Evolutionary conservation across 2,888 invertebrate genomes (phyloP), one percentile per base, ranked within the genome.

Genomic region (Strigamia crassipes): DNA sequence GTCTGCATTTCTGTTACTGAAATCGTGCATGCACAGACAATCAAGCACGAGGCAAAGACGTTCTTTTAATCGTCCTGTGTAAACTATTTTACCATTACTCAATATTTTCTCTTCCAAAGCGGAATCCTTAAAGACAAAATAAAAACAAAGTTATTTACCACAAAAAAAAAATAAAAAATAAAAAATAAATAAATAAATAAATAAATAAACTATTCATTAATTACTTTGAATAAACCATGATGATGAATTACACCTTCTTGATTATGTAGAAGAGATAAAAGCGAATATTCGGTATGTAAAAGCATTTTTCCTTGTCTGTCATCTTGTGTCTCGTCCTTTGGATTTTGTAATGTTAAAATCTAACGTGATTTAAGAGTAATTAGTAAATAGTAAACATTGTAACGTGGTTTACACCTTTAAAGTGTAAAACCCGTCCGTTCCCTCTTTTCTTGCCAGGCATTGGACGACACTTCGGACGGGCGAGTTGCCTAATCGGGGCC

Each of bases 241-340:
- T 93, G 93, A 86, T 93, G 93, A 82, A 93, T 91, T 13, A 94
- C 92, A 23, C 94, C 93, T 84, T 92, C 91, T 85, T 92, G 92
- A 85, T 92, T 91, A 82, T 91, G 91, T 34, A 94, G 88, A 81
- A 93, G 87, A 5, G 92, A 92, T 51, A 94, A 88, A 12, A 94
- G 87, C 8, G 93, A 92, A 87, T 92, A 93, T 86, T 94, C 94
- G 0, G 93, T 93, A 85, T 94, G 93, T 18, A 94, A 87, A 31
- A 94, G 87, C 92, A 93, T 93, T 88, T 93, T 94, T 1, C 94
- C 94, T 87, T 94, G 93, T 61, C 90, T 89, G 85, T 94, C 93
- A 87, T 94, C 93, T 85, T 93, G 92, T 0, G 91, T 92, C 87
- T 93, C 93, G 18, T 90, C 87, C 84, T 91, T 90, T 0, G 89